Evolutionary conservation across 2,113 vertebrate genomes (phyloP).

Genomic region (Etheostoma spectabile): DNA sequence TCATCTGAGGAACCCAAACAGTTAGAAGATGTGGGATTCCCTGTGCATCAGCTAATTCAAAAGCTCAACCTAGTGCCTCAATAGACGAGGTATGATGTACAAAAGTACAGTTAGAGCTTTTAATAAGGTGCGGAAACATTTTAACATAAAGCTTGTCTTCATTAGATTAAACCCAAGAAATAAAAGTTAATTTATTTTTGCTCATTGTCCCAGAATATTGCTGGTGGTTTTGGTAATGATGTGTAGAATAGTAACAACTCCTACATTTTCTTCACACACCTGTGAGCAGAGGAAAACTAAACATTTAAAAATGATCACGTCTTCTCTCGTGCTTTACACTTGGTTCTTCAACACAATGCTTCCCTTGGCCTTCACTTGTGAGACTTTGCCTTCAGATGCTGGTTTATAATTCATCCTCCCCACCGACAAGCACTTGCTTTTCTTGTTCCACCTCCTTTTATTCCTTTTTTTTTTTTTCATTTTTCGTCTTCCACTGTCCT

Average conservation of each 20-base stretch:
- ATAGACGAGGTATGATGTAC: not conserved
- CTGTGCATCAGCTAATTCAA: not conserved
- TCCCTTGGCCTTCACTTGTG: constrained; percentile 35
- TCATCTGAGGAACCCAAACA: no score
- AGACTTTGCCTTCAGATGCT: constrained; percentile 21
- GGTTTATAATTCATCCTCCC: constrained; percentile 12
- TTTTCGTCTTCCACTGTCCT: constrained; percentile 27
- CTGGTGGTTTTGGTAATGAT: not conserved
- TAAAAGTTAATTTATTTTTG: not conserved
- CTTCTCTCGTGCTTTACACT: constrained; percentile 33
- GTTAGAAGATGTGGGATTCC: not conserved
- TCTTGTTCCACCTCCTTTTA: constrained; percentile 11
- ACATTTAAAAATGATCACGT: no score
- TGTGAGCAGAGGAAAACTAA: not conserved
- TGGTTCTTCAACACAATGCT: constrained; percentile 13
- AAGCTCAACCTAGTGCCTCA: not conserved
- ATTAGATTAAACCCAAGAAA: not conserved
- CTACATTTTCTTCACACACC: constrained; percentile 8
- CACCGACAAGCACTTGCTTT: constrained; percentile 11
- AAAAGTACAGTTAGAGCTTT: not conserved
- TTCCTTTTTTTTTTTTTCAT: constrained; percentile 10
- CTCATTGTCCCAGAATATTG: not conserved
- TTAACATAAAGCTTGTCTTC: not conserved
- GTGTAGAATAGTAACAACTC: not conserved
- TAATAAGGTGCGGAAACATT: not conserved